Evolutionary conservation across 2,797 vertebrate genomes (phyloP).

Genomic region (Falco cherrug): DNA sequence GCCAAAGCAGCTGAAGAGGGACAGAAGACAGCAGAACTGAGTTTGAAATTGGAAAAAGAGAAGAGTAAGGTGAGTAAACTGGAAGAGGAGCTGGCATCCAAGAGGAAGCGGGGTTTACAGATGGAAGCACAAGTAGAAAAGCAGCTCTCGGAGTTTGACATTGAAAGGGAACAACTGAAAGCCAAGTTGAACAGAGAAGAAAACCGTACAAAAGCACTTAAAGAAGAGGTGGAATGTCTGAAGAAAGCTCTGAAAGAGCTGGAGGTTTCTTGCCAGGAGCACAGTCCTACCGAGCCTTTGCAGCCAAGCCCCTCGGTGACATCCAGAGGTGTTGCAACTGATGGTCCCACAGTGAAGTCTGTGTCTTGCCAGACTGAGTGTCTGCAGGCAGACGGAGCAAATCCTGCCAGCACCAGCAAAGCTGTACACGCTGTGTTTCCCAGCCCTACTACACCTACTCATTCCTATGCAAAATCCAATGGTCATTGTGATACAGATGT

Average conservation of each 20-base stretch:
- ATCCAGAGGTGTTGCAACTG: constrained; percentile 61
- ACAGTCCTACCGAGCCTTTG: background rate
- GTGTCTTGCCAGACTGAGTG: constrained; percentile 84
- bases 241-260: constrained; percentile 77
- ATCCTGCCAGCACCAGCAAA: constrained; percentile 1
- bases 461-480: constrained; percentile 74
- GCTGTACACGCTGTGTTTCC: background rate
- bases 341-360: constrained; percentile 64
- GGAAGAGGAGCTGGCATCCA: constrained; percentile 82
- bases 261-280: constrained; percentile 57
- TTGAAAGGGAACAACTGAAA: constrained; percentile 87
- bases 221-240: constrained; percentile 85
- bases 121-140: constrained; percentile 88
- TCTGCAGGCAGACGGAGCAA: constrained; percentile 42
- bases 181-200: constrained; percentile 88
- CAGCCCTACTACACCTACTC: constrained; percentile 42
- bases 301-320: background rate
- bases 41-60: constrained; percentile 84
- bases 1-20: constrained; percentile 90
- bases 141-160: constrained; percentile 89
- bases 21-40: constrained; percentile 85
- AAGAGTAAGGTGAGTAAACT: constrained; percentile 80
- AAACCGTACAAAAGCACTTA: constrained; percentile 85
- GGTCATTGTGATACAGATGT: constrained; percentile 78
- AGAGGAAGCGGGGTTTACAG: constrained; percentile 81